phyloP scores from a whole-genome alignment of 2,888 invertebrate species.

The Apotomis betuletana region DNA sequence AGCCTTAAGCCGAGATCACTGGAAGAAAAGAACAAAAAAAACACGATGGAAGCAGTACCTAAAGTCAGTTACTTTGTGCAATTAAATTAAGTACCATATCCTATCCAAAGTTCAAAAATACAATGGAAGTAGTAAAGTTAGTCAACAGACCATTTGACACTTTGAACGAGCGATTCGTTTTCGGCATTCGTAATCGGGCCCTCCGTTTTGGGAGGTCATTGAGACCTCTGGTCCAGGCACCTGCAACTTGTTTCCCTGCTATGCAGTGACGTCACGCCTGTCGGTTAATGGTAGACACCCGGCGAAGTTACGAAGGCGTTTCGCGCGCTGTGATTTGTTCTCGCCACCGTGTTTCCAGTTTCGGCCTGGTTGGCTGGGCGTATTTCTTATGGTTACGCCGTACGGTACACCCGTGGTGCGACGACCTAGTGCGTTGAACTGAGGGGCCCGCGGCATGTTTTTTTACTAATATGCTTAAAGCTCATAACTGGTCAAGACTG shows the following conservation, averaged over 20 bases:
- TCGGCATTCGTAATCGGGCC: constrained; percentile 33
- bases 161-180: background rate
- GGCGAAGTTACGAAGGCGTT: constrained; percentile 60
- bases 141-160: background rate
- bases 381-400: constrained; percentile 74
- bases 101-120: background rate
- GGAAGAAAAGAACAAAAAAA: too few relatives aligned
- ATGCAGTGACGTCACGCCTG: constrained; percentile 74
- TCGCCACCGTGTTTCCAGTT: constrained; percentile 58
- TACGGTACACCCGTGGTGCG: constrained; percentile 78
- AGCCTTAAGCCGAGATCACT: too few relatives aligned
- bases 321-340: constrained; percentile 59
- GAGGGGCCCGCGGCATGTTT: constrained; percentile 67
- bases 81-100: too few relatives aligned
- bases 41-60: too few relatives aligned
- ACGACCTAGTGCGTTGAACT: constrained; percentile 79
- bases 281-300: constrained; percentile 62
- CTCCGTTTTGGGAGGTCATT: constrained; percentile 59
- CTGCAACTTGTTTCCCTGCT: constrained; percentile 74
- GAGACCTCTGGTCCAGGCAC: constrained; percentile 61
- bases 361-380: constrained; percentile 68
- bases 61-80: too few relatives aligned
- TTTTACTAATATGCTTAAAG: constrained; percentile 60
- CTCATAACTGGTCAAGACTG: constrained; percentile 34
- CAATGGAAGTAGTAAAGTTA: background rate